These are phyloP conservation scores for Aporrectodea caliginosa DNA, from an alignment of 1,140 invertebrate species.

Conservation along the genomic window DNA sequence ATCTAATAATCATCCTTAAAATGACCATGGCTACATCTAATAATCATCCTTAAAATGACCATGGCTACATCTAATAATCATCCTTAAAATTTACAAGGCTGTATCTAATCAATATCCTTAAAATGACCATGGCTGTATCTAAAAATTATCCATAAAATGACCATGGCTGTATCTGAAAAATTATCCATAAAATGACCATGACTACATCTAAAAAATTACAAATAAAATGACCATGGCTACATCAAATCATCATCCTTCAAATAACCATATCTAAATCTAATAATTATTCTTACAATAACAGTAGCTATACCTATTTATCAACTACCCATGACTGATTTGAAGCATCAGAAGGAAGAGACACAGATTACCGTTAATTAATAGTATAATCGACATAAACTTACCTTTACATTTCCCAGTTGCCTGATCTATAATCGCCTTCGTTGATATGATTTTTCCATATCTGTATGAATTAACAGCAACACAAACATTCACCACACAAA, in stretches of 20 bases:
- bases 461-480: conserved; percentile 62
- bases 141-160: too few relatives aligned
- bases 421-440: conserved; percentile 99
- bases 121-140: too few relatives aligned
- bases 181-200: too few relatives aligned
- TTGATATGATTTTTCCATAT: conserved; percentile 96
- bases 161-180: too few relatives aligned
- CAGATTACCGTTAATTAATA: background rate
- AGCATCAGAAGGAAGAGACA: background rate
- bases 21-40: background rate
- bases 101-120: too few relatives aligned
- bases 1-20: background rate
- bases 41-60: background rate
- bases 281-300: background rate
- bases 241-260: too few relatives aligned
- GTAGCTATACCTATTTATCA: background rate
- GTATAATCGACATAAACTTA: too few relatives aligned
- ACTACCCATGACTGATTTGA: background rate
- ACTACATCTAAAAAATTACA: too few relatives aligned
- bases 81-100: too few relatives aligned
- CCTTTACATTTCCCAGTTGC: conserved; percentile 99
- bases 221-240: too few relatives aligned
- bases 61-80: background rate
- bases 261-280: background rate
- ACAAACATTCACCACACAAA: background rate